Evolutionary conservation across 2,113 vertebrate genomes (phyloP).

Genomic region (Limanda limanda): DNA sequence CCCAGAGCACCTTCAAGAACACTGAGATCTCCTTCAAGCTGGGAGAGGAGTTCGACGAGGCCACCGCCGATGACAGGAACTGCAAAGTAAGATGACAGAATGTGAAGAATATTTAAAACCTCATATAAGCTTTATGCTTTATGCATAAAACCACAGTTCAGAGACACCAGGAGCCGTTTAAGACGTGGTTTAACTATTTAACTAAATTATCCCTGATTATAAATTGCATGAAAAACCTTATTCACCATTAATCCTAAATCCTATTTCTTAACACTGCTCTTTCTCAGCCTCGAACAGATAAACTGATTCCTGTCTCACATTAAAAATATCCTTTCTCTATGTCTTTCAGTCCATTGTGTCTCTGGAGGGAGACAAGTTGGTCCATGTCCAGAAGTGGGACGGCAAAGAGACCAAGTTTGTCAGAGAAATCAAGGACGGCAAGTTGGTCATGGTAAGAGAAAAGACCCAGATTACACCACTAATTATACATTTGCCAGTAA

Average conservation of each 20-base stretch:
- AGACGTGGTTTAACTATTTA: too few species aligned
- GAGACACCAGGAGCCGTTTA: too few species aligned
- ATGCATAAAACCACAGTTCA: too few species aligned
- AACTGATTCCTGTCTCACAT: background rate
- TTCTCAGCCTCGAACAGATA: too few species aligned
- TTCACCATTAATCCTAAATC: too few species aligned
- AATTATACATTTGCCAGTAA: too few species aligned
- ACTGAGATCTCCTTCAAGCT: slow-evolving; percentile 92
- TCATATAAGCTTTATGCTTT: too few species aligned
- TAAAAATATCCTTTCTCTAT: background rate
- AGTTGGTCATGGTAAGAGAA: slow-evolving; percentile 90
- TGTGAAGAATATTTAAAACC: too few species aligned
- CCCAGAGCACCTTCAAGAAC: slow-evolving; percentile 93
- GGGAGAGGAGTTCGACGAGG: slow-evolving; percentile 94
- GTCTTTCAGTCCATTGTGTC: slow-evolving; percentile 87
- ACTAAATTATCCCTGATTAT: too few species aligned
- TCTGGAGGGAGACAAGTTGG: slow-evolving; percentile 90
- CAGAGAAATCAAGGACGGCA: slow-evolving; percentile 92
- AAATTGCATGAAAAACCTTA: too few species aligned
- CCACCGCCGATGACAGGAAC: slow-evolving; percentile 90
- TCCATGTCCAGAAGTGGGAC: slow-evolving; percentile 96
- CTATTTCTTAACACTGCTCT: too few species aligned
- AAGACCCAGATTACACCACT: background rate
- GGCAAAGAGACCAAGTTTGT: slow-evolving; percentile 92
- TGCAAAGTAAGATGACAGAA: slow-evolving; percentile 87